Conservation (phyloP, 2,113 vertebrate species). For the Pipra filicauda region DNA sequence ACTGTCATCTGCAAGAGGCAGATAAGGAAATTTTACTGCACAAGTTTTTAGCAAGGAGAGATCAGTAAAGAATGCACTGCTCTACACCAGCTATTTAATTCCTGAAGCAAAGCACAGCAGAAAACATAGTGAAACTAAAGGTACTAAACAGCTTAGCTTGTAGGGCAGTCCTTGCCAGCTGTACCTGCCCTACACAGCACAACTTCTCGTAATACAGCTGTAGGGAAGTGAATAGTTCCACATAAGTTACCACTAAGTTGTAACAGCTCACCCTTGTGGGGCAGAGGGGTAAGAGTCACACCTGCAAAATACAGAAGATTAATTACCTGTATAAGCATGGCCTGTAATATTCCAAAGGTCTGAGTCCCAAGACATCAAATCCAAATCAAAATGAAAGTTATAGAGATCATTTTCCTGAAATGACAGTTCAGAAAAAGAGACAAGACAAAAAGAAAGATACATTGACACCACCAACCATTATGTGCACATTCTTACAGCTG, state of each 20-base stretch:
- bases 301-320: background rate
- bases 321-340: slow-evolving; percentile 80
- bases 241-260: background rate
- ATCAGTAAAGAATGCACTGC: background rate
- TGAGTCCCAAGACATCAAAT: slow-evolving; percentile 82
- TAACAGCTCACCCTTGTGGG: background rate
- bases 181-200: background rate
- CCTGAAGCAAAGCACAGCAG: background rate
- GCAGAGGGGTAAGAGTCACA: background rate
- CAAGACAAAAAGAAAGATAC: background rate
- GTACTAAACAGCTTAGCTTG: background rate
- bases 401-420: slow-evolving; percentile 77
- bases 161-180: background rate
- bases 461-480: background rate
- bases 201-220: background rate
- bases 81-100: background rate
- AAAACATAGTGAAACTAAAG: background rate
- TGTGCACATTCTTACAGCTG: background rate
- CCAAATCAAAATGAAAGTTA: slow-evolving; percentile 86
- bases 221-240: background rate
- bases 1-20: slow-evolving; percentile 74
- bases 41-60: background rate
- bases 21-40: background rate
- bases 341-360: slow-evolving; percentile 69
- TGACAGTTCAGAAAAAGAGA: slow-evolving; percentile 33